Percentiles rank a stretch among this genome's conserved stretches.
phyloP scores from a whole-genome alignment of 2,888 invertebrate species.

The Pasiphila rectangulata region DNA sequence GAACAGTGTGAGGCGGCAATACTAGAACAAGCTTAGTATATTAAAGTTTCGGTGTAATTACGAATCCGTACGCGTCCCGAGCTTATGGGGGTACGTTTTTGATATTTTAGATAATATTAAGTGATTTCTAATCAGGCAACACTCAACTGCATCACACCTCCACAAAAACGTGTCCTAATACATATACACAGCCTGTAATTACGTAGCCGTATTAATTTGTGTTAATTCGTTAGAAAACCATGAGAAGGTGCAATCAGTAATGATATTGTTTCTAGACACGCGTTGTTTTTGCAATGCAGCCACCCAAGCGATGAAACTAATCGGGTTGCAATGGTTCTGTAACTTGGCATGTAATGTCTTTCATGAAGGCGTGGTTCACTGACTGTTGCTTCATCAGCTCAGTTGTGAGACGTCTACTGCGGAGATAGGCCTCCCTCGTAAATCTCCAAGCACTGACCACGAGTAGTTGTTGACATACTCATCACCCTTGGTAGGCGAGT shows the following conservation, averaged over 20 bases:
- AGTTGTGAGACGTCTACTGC: too few relatives aligned
- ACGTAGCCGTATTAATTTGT: constrained; percentile 26
- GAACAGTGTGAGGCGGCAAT: too few relatives aligned
- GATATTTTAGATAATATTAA: not conserved
- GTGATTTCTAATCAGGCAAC: constrained; percentile 2
- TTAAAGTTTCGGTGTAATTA: too few relatives aligned
- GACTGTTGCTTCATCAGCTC: too few relatives aligned
- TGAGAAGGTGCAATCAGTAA: constrained; percentile 59
- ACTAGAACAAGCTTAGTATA: too few relatives aligned
- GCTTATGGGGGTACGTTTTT: not conserved
- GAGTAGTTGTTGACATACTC: too few relatives aligned
- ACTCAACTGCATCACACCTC: constrained; percentile 45
- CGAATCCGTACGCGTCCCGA: not conserved
- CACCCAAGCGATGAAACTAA: constrained; percentile 13
- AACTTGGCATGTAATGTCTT: too few relatives aligned
- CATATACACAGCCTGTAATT: constrained; percentile 18
- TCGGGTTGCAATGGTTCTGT: constrained; percentile 3
- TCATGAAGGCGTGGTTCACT: too few relatives aligned
- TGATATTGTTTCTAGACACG: constrained; percentile 34
- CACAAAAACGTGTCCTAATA: constrained; percentile 51
- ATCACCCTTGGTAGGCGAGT: too few relatives aligned
- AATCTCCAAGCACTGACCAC: too few relatives aligned
- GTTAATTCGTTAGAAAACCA: constrained; percentile 42
- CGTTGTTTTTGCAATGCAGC: constrained; percentile 20
- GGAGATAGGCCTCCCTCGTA: too few relatives aligned